Base-by-base conservation (phyloP, 1,140 invertebrate species). In the Caligus rogercresseyi region DNA sequence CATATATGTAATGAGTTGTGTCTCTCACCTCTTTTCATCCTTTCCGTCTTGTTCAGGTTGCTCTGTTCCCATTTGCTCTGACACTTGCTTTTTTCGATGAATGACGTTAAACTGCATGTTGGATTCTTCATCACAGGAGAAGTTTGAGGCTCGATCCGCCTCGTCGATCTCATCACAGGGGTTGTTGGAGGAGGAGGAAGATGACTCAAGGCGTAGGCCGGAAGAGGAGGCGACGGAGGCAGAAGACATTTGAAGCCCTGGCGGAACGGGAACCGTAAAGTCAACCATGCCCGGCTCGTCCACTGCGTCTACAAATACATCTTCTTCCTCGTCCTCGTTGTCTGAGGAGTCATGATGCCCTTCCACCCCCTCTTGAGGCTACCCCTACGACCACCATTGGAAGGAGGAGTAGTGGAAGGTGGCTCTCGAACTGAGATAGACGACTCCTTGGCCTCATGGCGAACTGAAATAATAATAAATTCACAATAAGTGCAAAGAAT, bases 291-390 rank as follows among this genome's bases (percentile, higher is more conserved):
- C 66, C 19, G 66, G 43, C 24, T 69, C 67, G 21, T 69, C 68
- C n/a, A 67, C 61, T 7, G 68, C 68, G 54, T 69, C 68, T 51
- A 65, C 67, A 58, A 69, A 69, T 53, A 68, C 65, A 43, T 54
- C 65, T 53, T 69, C 68, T 54, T 68, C 67, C 54, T 68, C 67
- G 55, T 66, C 65, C 52, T 68, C 65, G 54, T 64, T 68, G 53
- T n/a, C 43, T n/a, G 43, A 51, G n/a, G n/a, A n/a, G n/a, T n/a
- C n/a, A n/a, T 7, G 31, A 43, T 43, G 31, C 7, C n/a, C 31
- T n/a, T 43, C n/a, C 31, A 43, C 31, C n/a, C n/a, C n/a, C n/a
- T n/a, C n/a, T n/a, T n/a, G n/a, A n/a, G n/a, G n/a, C n/a, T 43
- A 43, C n/a, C 31, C 7, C 31, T 43, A 43, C 31, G 31, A 43